Conservation (phyloP, 2,888 invertebrate species). For the Idaea dimidiata region DNA sequence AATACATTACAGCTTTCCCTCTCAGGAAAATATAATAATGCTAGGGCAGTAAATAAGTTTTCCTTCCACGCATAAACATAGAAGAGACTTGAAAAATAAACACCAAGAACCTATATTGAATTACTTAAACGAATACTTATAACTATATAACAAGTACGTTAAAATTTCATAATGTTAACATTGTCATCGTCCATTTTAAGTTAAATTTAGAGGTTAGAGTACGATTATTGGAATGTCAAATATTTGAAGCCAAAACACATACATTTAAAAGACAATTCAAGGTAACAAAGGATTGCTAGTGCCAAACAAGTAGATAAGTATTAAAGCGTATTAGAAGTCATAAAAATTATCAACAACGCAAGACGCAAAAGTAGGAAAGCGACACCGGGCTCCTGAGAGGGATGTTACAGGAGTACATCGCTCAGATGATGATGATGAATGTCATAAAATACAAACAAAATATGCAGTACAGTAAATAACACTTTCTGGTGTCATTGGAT, state of each 20-base stretch:
- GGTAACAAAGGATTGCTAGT: not conserved
- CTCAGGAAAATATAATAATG: too few species aligned
- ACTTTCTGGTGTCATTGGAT: not conserved
- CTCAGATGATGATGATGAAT: too few species aligned
- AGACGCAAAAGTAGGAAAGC: too few species aligned
- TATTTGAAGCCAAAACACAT: constrained; percentile 16
- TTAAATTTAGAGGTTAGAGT: not conserved
- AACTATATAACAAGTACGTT: not conserved
- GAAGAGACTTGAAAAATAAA: too few species aligned
- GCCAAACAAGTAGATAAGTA: not conserved
- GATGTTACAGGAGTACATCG: too few species aligned
- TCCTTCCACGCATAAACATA: too few species aligned
- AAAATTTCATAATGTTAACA: not conserved
- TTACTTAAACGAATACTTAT: not conserved
- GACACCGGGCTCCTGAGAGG: too few species aligned
- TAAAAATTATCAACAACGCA: too few species aligned
- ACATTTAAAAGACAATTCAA: constrained; percentile 2
- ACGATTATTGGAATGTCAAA: constrained; percentile 19
- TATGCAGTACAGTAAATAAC: not conserved
- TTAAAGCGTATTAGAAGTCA: too few species aligned
- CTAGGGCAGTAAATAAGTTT: too few species aligned
- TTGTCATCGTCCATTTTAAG: not conserved
- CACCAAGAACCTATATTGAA: too few species aligned
- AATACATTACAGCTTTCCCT: too few species aligned
- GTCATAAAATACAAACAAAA: not conserved